Conservation (phyloP, 2,797 vertebrate species). For the Anolis apletophallus region DNA sequence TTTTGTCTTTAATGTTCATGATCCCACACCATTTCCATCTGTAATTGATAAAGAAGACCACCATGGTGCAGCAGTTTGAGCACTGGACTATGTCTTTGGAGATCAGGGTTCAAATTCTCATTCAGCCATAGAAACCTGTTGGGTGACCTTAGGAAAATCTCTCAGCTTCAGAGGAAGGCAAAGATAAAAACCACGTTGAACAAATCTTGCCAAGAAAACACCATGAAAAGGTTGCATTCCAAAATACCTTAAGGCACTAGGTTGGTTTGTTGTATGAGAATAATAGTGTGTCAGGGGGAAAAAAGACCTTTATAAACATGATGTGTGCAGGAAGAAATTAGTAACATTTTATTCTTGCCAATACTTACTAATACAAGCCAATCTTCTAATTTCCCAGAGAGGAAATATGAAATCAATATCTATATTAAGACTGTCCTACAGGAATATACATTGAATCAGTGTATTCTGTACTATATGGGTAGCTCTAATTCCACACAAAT, state of each 20-base stretch:
- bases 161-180: too few relatives aligned
- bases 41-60: background rate
- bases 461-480: background rate
- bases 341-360: background rate
- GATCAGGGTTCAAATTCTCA: too few relatives aligned
- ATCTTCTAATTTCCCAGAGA: background rate
- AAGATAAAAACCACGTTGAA: too few relatives aligned
- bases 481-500: background rate
- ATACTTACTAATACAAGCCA: background rate
- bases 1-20: background rate
- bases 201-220: too few relatives aligned
- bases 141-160: too few relatives aligned
- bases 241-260: background rate
- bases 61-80: too few relatives aligned
- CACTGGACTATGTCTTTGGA: too few relatives aligned
- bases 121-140: too few relatives aligned
- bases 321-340: background rate
- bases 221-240: background rate
- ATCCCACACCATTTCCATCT: background rate
- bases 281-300: slow-evolving; percentile 12
- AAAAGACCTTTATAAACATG: background rate
- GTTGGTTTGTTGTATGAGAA: background rate
- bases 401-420: background rate
- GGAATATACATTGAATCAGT: background rate
- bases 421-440: background rate